phyloP scores from a whole-genome alignment of 1,140 invertebrate species.

The Bombus consobrinus region DNA sequence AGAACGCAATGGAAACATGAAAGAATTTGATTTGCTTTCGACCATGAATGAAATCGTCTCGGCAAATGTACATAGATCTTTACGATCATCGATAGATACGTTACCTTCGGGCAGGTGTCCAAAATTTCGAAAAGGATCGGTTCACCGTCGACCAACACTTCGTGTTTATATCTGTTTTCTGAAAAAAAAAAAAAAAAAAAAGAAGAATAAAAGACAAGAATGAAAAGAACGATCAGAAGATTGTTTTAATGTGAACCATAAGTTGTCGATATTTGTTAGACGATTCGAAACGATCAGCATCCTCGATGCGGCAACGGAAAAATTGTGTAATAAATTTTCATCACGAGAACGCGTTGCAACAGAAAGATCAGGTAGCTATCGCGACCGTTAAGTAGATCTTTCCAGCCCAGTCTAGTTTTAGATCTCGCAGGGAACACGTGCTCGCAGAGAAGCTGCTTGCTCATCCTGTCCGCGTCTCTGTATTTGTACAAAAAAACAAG shows the following conservation, averaged over 20 bases:
- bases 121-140: constrained; percentile 95
- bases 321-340: constrained; percentile 22
- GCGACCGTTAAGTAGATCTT: constrained; percentile 7
- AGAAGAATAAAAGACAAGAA: not conserved
- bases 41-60: not conserved
- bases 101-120: constrained; percentile 95
- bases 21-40: not conserved
- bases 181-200: constrained; percentile 77
- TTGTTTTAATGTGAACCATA: no score
- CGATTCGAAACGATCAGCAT: not conserved
- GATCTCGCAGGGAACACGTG: constrained; percentile 29
- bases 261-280: not conserved
- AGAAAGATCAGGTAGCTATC: constrained; percentile 4
- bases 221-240: not conserved
- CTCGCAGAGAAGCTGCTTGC: constrained; percentile 3
- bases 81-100: not conserved
- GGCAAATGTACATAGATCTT: not conserved
- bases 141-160: constrained; percentile 94
- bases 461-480: constrained; percentile 26
- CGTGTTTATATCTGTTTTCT: constrained; percentile 96
- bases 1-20: not conserved
- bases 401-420: constrained; percentile 52
- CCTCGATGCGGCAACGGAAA: not conserved
- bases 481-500: constrained; percentile 62
- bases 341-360: not conserved